Percentiles rank a stretch among this genome's conserved stretches.
Conservation (phyloP, 2,113 vertebrate species). For the Hepsetus odoe region DNA sequence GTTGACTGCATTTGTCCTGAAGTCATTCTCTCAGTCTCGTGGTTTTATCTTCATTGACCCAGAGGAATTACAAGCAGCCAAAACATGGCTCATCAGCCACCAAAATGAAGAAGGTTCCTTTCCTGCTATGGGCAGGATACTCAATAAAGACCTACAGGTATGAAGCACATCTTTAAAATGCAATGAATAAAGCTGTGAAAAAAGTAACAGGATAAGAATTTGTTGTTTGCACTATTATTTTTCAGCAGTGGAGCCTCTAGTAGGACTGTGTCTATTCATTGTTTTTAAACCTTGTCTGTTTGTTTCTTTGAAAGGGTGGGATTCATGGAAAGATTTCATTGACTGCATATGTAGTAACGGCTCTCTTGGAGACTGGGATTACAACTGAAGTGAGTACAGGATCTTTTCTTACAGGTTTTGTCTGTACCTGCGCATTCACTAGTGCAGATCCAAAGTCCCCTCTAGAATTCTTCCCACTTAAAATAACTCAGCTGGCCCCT, state of each 20-base stretch:
- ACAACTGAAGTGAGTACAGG: slow-evolving; percentile 80
- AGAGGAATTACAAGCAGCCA: slow-evolving; percentile 83
- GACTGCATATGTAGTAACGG: slow-evolving; percentile 89
- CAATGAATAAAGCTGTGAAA: not conserved
- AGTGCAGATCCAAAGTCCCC: not conserved
- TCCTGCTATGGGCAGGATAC: slow-evolving; percentile 87
- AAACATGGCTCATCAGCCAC: slow-evolving; percentile 88
- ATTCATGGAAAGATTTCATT: slow-evolving; percentile 89
- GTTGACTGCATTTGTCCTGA: slow-evolving; percentile 93
- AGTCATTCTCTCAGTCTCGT: slow-evolving; percentile 92
- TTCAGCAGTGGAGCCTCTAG: too few species aligned
- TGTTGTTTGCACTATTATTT: slow-evolving; percentile 10
- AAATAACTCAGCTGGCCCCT: slow-evolving; percentile 11
- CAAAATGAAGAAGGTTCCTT: slow-evolving; percentile 89
- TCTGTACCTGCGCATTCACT: not conserved
- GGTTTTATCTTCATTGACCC: slow-evolving; percentile 93
- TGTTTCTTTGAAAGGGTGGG: slow-evolving; percentile 78
- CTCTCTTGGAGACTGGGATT: slow-evolving; percentile 88
- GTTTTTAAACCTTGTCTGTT: not conserved
- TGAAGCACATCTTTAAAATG: not conserved
- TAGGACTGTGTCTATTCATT: too few species aligned
- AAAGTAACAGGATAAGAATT: not conserved
- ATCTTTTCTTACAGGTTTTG: not conserved
- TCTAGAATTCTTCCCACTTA: slow-evolving; percentile 10
- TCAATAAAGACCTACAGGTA: slow-evolving; percentile 95